Evolutionary conservation across 35 echinoderm and acorn worm species (phyloP), one percentile per base, ranked within the genome.

Genomic region (Antedon bifida): DNA sequence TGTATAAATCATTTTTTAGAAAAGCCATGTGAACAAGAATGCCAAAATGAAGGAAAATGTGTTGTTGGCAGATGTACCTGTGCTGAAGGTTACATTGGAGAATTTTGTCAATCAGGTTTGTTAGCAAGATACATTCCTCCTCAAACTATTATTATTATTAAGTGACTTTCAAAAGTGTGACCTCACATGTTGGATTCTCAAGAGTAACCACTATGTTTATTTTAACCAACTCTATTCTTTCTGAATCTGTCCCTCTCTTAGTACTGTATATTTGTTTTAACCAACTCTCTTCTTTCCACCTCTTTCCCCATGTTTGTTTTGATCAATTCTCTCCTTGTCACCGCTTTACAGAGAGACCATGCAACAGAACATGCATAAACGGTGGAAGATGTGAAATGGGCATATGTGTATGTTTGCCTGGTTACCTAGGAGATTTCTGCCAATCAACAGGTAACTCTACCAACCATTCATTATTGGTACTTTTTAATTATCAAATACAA

Each of bases 41-140:
- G 91, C 38, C 76, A 88, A 77, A 92, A 92, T 82, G 87, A 79
- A 32, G 91, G 91, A 1, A 42, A 29, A 5, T 93, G 91, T 76
- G 39, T 79, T 9, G 56, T 86, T 75, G 87, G 87, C 28, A 31
- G 34, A 21, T 93, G 91, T 33, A 42, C 34, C 5, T 92, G 91
- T 83, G 4, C 79, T 1, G 33, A 86, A 16, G 91, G 87, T 38
- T 89, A 86, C 75, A 17, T 79, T 26, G 87, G 91, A 30, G 81
- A 82, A 30, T 74, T 89, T 26, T 93, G 91, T 81, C 55, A 89
- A 75, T 82, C 44, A 79, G 76, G 91, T 89, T 51, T 74, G 46
- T 38, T 17, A 16, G 0, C n/a, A 75, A n/a, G n/a, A n/a, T n/a
- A n/a, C n/a, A n/a, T n/a, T n/a, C n/a, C n/a, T n/a, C n/a, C n/a